These are phyloP conservation scores for Sebastes alutus DNA, from an alignment of 2,797 vertebrate genomes.

Conservation along the genomic window DNA sequence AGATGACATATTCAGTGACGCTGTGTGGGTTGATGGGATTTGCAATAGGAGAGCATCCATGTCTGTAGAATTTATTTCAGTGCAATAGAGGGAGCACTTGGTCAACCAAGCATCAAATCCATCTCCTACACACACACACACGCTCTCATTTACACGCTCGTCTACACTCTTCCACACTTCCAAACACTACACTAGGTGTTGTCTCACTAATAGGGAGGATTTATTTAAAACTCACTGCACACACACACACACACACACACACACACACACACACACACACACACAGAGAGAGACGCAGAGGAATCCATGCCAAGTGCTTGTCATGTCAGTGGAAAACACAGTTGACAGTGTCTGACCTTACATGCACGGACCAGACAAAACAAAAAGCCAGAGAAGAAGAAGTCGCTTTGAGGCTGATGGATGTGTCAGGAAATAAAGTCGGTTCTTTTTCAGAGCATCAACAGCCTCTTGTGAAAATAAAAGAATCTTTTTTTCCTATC, in stretches of 20 bases:
- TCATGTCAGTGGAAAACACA: background rate
- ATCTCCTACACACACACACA: background rate
- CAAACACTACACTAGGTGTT: background rate
- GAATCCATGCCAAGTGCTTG: background rate
- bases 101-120: slow-evolving; percentile 26
- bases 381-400: background rate
- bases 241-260: slow-evolving; percentile 1
- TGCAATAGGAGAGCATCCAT: background rate
- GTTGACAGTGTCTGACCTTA: background rate
- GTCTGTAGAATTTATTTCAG: slow-evolving; percentile 28
- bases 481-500: no score
- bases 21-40: background rate
- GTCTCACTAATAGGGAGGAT: background rate
- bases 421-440: background rate
- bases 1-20: background rate
- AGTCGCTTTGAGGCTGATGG: background rate
- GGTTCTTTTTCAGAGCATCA: background rate
- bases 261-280: background rate
- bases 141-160: background rate
- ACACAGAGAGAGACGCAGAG: background rate
- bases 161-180: background rate
- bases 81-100: slow-evolving; percentile 25
- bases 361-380: background rate
- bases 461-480: background rate
- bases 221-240: background rate